These are phyloP conservation scores for Itoplectis maculator DNA, from an alignment of 2,888 invertebrate genomes.

Conservation along the genomic window DNA sequence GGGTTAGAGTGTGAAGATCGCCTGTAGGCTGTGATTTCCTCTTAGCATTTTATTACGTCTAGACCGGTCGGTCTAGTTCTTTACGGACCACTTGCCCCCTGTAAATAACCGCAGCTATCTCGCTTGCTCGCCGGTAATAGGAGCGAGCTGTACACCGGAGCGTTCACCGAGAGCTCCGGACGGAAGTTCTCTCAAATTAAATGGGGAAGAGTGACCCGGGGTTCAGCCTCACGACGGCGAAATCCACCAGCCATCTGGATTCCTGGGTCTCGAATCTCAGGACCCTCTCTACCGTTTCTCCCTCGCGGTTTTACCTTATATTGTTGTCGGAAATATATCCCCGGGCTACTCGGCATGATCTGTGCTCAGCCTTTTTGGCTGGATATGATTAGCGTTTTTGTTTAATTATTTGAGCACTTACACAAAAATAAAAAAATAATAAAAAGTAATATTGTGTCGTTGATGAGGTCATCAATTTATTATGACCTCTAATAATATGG, in stretches of 20 bases:
- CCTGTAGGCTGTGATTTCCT: conserved; percentile 59
- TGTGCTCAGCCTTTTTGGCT: neutral
- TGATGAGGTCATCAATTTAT: no score
- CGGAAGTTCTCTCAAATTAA: conserved; percentile 65
- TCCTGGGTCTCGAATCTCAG: conserved; percentile 14
- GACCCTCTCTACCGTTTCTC: neutral
- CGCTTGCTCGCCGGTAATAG: conserved; percentile 63
- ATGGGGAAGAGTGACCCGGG: conserved; percentile 60
- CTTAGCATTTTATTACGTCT: conserved; percentile 71
- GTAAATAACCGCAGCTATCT: conserved; percentile 71
- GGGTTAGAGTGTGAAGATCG: conserved; percentile 58
- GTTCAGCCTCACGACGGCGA: conserved; percentile 38
- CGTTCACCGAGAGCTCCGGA: conserved; percentile 40
- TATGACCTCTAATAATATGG: no score
- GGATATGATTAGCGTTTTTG: neutral
- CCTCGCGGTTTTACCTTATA: neutral
- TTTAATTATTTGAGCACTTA: neutral
- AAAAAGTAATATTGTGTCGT: no score
- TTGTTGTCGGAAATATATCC: neutral
- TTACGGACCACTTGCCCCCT: conserved; percentile 71
- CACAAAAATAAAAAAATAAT: no score
- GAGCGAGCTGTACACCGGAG: conserved; percentile 21
- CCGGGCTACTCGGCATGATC: neutral
- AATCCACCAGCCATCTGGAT: conserved; percentile 46
- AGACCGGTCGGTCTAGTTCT: conserved; percentile 70